Evolutionary conservation across 2,888 invertebrate genomes (phyloP).

Genomic region (Dryobotodes eremita): DNA sequence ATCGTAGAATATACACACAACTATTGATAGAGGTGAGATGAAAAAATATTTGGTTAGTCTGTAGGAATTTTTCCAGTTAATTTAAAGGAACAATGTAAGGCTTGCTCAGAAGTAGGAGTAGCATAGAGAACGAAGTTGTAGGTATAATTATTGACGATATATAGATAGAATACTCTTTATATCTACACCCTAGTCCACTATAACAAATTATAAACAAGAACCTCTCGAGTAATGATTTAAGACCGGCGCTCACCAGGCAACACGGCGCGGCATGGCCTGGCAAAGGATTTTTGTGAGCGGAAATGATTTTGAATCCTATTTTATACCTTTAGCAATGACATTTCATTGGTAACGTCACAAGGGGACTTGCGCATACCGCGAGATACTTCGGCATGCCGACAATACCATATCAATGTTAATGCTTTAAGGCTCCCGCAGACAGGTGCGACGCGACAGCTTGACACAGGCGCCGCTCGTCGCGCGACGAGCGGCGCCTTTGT

Average conservation of each 20-base stretch:
- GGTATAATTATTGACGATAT: neutral
- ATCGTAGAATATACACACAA: too few relatives aligned
- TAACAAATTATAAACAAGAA: neutral
- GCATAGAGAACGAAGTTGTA: neutral
- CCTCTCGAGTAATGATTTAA: neutral
- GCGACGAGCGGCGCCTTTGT: too few relatives aligned
- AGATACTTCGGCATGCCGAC: neutral
- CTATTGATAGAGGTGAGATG: too few relatives aligned
- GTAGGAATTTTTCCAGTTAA: too few relatives aligned
- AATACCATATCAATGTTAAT: neutral
- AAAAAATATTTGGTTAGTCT: too few relatives aligned
- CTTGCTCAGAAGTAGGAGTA: neutral
- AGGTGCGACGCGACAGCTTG: too few relatives aligned
- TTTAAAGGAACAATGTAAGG: neutral
- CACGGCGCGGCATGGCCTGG: neutral
- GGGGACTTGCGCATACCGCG: neutral
- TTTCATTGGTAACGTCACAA: neutral
- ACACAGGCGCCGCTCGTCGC: too few relatives aligned
- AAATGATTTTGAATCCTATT: neutral
- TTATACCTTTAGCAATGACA: neutral
- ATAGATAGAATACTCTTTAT: too few relatives aligned
- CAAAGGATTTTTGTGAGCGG: neutral
- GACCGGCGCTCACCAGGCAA: neutral
- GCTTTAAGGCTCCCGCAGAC: too few relatives aligned
- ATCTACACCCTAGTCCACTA: neutral